Evolutionary conservation across 2,888 invertebrate species (phyloP), one percentile per base, ranked within the genome.

Genomic region (Cataglyphis livida): DNA sequence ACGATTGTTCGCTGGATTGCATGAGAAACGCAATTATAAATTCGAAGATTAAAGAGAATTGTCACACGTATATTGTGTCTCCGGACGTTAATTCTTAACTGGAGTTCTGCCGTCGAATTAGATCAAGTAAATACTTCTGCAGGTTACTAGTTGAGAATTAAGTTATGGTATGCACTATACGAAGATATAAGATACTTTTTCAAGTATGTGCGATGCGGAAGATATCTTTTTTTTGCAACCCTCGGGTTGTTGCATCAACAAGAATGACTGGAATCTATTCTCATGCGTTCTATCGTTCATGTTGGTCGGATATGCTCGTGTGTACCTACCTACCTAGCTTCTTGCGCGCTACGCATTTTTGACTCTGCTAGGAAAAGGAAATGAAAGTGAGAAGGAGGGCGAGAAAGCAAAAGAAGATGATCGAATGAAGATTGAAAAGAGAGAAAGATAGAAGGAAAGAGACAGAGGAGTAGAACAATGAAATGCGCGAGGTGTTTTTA

Each of bases 281-380:
- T 84, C 84, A 18, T 81, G 82, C 78, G 83, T 64, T 71, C 85
- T 73, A 59, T 48, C 76, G 78, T 75, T 85, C 76, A 61, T n/a
- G 51, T 88, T 87, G 88, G 87, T 86, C 79, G 54, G 65, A 84
- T 86, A 89, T 84, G 90, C 91, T 92, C 91, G 91, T 91, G 91
- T 90, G 90, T 92, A 91, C 90, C 85, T 89, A 91, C 88, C 87
- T 90, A 91, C 88, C 87, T 90, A 91, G 93, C 93, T 93, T 91
- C 59, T 87, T 90, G 89, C 89, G 91, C 91, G 91, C 91, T 91
- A 91, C 85, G 92, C 92, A 92, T 91, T 91, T 91, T 92, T 90
- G 89, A 88, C 91, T 91, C 91, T 88, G 89, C 90, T 83, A 87
- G 87, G 84, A 84, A 82, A 85, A 74, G 48, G 51, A 78, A 21